Evolutionary conservation across 1,140 invertebrate species (phyloP).

Genomic region (Papilio machaon): DNA sequence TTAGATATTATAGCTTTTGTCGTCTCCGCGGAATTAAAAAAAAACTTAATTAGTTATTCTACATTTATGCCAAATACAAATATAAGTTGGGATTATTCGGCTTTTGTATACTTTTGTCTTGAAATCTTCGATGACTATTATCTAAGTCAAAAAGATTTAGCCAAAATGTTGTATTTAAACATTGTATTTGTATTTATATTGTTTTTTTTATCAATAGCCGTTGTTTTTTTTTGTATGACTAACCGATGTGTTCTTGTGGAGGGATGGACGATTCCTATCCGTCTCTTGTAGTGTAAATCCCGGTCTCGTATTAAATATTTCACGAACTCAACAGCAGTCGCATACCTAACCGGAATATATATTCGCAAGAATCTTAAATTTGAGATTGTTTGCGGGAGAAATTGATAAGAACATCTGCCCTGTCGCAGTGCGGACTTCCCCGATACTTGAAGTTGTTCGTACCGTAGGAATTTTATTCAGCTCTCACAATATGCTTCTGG

Average conservation of each 20-base stretch:
- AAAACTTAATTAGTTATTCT: too few relatives aligned
- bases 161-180: too few relatives aligned
- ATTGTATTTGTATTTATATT: not conserved
- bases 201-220: too few relatives aligned
- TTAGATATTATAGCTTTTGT: too few relatives aligned
- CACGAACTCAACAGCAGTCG: conserved; percentile 14
- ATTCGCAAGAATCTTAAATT: conserved; percentile 32
- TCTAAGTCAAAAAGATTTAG: too few relatives aligned
- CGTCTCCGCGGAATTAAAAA: too few relatives aligned
- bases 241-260: not conserved
- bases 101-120: too few relatives aligned
- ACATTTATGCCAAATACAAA: too few relatives aligned
- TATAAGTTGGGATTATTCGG: too few relatives aligned
- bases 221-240: not conserved
- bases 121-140: too few relatives aligned
- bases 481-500: not conserved
- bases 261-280: conserved; percentile 8
- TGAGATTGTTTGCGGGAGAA: conserved; percentile 31
- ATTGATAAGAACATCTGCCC: conserved; percentile 30
- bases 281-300: not conserved
- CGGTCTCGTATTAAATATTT: conserved; percentile 29
- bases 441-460: conserved; percentile 24
- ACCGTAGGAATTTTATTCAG: not conserved
- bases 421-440: conserved; percentile 34
- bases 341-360: conserved; percentile 8